Conservation (phyloP, 2,113 vertebrate species). For the Ranitomeya imitator region DNA sequence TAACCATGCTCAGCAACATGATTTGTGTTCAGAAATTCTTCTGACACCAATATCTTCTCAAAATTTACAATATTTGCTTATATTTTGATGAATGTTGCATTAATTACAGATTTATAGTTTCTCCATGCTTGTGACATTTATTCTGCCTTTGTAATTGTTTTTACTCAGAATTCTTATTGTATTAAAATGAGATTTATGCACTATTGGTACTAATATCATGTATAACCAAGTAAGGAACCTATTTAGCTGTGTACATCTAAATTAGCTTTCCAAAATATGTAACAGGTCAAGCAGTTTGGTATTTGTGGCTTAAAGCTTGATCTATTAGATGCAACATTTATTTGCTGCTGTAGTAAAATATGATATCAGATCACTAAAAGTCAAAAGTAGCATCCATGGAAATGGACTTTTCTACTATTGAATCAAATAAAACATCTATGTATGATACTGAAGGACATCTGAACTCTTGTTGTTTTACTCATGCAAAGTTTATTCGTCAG, state of each 20-base stretch:
- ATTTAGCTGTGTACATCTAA: neutral
- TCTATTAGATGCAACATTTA: neutral
- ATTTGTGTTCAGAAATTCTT: too few relatives aligned
- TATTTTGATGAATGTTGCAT: too few relatives aligned
- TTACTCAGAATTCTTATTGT: neutral
- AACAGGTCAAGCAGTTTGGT: neutral
- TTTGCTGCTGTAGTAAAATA: neutral
- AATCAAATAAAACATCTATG: neutral
- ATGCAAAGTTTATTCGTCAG: constrained; percentile 43
- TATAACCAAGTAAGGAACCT: too few relatives aligned
- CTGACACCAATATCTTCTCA: too few relatives aligned
- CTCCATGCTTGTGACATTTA: neutral
- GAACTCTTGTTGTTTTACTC: constrained; percentile 39
- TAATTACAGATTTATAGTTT: neutral
- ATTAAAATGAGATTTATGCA: neutral
- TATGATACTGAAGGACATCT: constrained; percentile 15
- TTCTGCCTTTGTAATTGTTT: neutral
- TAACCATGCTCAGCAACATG: too few relatives aligned
- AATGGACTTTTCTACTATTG: neutral
- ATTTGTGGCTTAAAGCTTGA: neutral
- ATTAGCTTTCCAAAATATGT: neutral
- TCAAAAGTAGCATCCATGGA: neutral
- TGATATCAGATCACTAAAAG: neutral
- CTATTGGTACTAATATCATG: too few relatives aligned
- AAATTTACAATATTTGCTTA: too few relatives aligned